Evolutionary conservation across 2,888 invertebrate genomes (phyloP), one percentile per base, ranked within the genome.

Genomic region (Orthosia cruda): DNA sequence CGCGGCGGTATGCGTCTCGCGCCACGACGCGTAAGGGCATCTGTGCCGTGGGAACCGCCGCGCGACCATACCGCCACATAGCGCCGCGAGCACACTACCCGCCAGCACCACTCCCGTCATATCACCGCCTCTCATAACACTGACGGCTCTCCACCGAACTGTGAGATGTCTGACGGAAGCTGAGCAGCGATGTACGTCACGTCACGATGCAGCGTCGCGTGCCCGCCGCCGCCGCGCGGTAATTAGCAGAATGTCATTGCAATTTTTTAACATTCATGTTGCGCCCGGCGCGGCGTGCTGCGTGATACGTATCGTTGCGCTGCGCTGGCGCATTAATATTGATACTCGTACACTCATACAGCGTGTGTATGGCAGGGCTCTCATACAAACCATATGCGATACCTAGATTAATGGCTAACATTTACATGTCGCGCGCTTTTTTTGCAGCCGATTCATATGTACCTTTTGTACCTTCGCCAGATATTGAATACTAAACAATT

Each of bases 41-140:
- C 89, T 93, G 94, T 94, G 95, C 91, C 96, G 96, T 96, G 96
- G 93, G 96, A 96, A 95, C 87, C 90, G 83, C 80, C 91, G 90
- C 81, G 84, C 68, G 88, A 85, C 85, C 86, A 72, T 81, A 87
- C 85, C 84, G 83, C 74, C 81, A 84, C 88, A 86, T 83, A 85
- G 90, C 88, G 80, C 57, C 62, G 20, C 20, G 12, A 45, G 20
- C 61, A 15, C 59, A 9, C 61, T 15, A 55, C 20, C 15, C 61
- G 20, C 20, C 13, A 20, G 20, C 58, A 16, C 40, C 7, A 18
- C 11, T 9, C 62, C 66, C 62, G 47, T 32, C 26, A n/a, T 54
- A 54, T 26, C 69, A 58, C 55, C 32, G 52, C 13, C 26, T 50
- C 32, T 2, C 58, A 47, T 40, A 69, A 70, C 82, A 83, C 47